Conservation (phyloP, 2,888 invertebrate genomes). For the Acheta domesticus region DNA sequence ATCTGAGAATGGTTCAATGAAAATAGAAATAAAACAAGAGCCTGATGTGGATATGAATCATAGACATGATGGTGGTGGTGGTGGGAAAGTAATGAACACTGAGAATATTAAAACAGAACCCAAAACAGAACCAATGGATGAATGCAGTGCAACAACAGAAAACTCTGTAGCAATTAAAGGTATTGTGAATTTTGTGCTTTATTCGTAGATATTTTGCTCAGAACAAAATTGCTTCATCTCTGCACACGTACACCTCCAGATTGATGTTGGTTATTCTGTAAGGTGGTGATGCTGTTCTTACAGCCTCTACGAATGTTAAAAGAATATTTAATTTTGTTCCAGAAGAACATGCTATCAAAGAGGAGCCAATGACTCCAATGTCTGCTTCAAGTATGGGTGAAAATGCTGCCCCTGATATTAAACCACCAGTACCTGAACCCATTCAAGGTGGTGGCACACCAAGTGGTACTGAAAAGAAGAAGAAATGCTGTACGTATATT, state of each 20-base stretch:
- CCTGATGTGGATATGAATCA: constrained; percentile 53
- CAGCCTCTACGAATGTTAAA: too few species aligned
- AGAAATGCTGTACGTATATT: constrained; percentile 60
- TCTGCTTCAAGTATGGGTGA: constrained; percentile 50
- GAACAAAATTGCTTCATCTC: too few species aligned
- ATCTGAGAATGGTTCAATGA: constrained; percentile 34
- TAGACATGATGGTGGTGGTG: constrained; percentile 55
- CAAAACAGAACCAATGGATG: constrained; percentile 60
- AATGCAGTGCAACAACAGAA: constrained; percentile 39
- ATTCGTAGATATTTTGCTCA: too few species aligned
- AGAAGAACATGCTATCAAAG: constrained; percentile 54
- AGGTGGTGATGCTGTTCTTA: too few species aligned
- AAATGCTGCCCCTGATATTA: constrained; percentile 54
- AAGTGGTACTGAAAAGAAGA: constrained; percentile 60
- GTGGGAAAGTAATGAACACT: constrained; percentile 51
- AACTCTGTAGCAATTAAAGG: constrained; percentile 45
- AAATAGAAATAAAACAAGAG: constrained; percentile 58
- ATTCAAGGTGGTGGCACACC: constrained; percentile 45
- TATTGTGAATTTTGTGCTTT: constrained; percentile 38
- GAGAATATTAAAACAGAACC: constrained; percentile 55
- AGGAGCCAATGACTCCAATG: constrained; percentile 58
- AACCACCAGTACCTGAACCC: constrained; percentile 56
- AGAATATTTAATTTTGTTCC: constrained; percentile 27
- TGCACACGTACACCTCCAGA: too few species aligned
- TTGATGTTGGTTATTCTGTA: too few species aligned